phyloP scores from a whole-genome alignment of 2,888 invertebrate species.

The Entomobrya proxima region DNA sequence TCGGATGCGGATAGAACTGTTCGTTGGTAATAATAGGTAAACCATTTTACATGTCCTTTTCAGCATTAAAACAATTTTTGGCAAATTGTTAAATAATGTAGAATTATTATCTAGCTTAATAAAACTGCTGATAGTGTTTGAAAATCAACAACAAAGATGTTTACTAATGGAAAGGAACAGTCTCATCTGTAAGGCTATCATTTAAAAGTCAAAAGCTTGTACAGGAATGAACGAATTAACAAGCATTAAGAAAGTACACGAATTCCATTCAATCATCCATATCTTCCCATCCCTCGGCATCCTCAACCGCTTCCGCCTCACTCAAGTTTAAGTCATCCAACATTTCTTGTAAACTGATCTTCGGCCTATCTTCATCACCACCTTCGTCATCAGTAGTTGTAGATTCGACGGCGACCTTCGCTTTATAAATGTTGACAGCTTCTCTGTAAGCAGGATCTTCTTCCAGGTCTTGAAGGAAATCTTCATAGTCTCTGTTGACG shows the following conservation, averaged over 20 bases:
- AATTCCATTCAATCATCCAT: constrained; percentile 53
- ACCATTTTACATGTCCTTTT: no score
- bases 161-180: no score
- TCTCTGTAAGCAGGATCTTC: constrained; percentile 93
- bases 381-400: constrained; percentile 81
- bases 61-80: no score
- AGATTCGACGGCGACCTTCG: constrained; percentile 77
- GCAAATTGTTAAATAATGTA: no score
- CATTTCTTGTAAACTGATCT: constrained; percentile 94
- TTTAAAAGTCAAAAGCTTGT: no score
- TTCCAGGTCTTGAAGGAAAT: constrained; percentile 97
- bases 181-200: no score
- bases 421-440: constrained; percentile 93
- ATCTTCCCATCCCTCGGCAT: constrained; percentile 75
- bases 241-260: background rate
- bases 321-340: constrained; percentile 90
- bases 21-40: no score
- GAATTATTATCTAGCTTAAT: no score
- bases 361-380: constrained; percentile 76
- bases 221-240: no score
- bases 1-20: no score
- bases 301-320: constrained; percentile 86
- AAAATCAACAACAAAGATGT: no score
- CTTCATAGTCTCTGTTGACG: constrained; percentile 88
- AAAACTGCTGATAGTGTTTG: no score